Evolutionary conservation across 2,888 invertebrate genomes (phyloP).

Genomic region (Schizotus pectinicornis): DNA sequence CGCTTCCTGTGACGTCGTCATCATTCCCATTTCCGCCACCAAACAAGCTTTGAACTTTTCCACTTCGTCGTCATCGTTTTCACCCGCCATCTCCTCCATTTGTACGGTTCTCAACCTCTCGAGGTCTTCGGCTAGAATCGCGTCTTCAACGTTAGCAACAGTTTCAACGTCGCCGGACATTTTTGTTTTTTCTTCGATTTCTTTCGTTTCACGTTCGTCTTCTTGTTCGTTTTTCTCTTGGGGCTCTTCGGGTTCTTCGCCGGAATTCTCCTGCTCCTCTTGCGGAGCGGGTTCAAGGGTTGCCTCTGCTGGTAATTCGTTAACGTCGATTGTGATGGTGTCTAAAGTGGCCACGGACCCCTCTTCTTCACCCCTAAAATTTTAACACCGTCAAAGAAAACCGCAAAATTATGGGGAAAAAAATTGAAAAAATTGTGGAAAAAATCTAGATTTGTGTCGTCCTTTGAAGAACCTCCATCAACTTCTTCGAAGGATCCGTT

Average conservation of each 20-base stretch:
- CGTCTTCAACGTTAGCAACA: constrained; percentile 6
- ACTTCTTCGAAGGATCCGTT: too few species aligned
- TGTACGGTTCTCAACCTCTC: constrained; percentile 41
- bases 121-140: constrained; percentile 39
- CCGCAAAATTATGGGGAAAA: too few species aligned
- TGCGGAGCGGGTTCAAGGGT: constrained; percentile 10
- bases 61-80: constrained; percentile 43
- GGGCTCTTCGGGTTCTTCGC: constrained; percentile 34
- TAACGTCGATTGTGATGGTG: background rate
- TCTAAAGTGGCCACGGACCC: constrained; percentile 12
- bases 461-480: too few species aligned
- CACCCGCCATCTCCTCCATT: constrained; percentile 41
- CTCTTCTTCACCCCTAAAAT: constrained; percentile 28
- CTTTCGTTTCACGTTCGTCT: constrained; percentile 3
- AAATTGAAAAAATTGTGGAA: too few species aligned
- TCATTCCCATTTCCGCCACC: constrained; percentile 40
- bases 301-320: constrained; percentile 20
- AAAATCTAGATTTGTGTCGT: too few species aligned
- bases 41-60: constrained; percentile 45
- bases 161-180: background rate
- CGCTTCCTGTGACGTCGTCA: constrained; percentile 39
- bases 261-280: too few species aligned
- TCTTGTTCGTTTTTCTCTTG: constrained; percentile 11
- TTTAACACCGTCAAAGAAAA: too few species aligned
- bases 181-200: constrained; percentile 5